Base-by-base conservation (phyloP, 2,888 invertebrate species). In the Drosophila borealis region DNA sequence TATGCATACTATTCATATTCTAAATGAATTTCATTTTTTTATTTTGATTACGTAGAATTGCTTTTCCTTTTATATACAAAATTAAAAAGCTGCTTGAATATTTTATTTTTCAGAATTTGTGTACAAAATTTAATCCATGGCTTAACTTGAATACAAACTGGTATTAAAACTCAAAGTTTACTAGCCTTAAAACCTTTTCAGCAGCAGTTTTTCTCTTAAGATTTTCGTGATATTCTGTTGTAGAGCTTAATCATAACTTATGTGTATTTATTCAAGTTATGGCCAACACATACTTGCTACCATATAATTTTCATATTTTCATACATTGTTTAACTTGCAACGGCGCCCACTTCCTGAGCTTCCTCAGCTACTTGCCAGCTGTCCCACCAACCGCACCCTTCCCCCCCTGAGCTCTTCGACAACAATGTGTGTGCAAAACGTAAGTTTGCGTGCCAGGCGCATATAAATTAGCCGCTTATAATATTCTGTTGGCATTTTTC, bases 401-500 rank as follows among this genome's bases (percentile, higher is more conserved):
- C 2, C 2, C 29, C 29, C 29, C 2, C 29, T 53, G 37, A 41
- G 54, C 44, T 56, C 64, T 54, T 67, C 59, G 67, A 62, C 76
- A 78, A 78, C 88, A 84, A 72, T 88, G 86, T 88, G 83, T 87
- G 78, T 77, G 78, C 78, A 87, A 81, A 89, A 90, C 89, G 89
- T 81, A 76, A 88, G 84, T 76, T 90, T 80, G 90, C 90, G 88
- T 90, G 90, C 82, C 81, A 60, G 57, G 48, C 70, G 81, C 79
- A 79, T 89, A 87, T 87, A 87, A 87, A 89, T 87, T 89, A 86
- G 74, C 65, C 76, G 78, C 73, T 82, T 84, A 82, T 88, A 88
- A 86, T 88, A 88, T 82, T 89, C 79, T 81, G 85, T 85, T 80
- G 88, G 89, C 78, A 88, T 89, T 89, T 87, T 82, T 88, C 73